phyloP scores from a whole-genome alignment of 2,113 vertebrate genomes.

The Carollia perspicillata region DNA sequence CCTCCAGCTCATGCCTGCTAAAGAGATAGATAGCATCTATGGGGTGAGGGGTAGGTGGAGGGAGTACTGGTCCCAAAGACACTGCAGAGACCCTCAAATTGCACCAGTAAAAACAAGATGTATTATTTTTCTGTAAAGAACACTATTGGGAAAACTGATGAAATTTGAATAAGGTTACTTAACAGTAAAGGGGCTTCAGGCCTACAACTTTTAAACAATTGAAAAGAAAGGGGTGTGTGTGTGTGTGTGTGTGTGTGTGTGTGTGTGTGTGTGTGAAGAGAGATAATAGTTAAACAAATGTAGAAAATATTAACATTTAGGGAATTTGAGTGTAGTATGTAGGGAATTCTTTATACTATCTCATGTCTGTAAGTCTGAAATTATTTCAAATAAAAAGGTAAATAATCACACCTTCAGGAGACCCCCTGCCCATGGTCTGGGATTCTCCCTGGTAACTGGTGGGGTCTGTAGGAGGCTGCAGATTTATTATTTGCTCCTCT shows the following conservation, averaged over 20 bases:
- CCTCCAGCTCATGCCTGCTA: accelerated
- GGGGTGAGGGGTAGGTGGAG: neutral
- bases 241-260: too few species aligned
- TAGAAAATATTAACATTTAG: neutral
- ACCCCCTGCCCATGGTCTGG: too few species aligned
- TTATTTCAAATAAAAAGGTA: neutral
- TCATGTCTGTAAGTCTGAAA: neutral
- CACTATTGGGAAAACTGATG: neutral
- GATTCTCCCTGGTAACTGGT: neutral
- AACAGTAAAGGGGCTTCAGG: neutral
- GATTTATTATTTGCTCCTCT: too few species aligned
- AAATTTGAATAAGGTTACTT: neutral
- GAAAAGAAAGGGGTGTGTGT: neutral
- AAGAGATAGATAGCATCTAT: neutral
- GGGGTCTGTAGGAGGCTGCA: neutral
- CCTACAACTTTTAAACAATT: neutral
- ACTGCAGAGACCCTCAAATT: neutral
- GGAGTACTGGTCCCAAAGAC: neutral
- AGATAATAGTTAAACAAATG: neutral
- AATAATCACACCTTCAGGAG: neutral
- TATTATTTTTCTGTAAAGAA: neutral
- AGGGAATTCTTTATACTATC: neutral
- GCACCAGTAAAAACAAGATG: neutral
- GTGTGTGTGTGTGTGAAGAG: neutral
- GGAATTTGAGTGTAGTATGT: neutral